Conservation (phyloP, 2,797 vertebrate genomes). For the Natrix natrix region DNA sequence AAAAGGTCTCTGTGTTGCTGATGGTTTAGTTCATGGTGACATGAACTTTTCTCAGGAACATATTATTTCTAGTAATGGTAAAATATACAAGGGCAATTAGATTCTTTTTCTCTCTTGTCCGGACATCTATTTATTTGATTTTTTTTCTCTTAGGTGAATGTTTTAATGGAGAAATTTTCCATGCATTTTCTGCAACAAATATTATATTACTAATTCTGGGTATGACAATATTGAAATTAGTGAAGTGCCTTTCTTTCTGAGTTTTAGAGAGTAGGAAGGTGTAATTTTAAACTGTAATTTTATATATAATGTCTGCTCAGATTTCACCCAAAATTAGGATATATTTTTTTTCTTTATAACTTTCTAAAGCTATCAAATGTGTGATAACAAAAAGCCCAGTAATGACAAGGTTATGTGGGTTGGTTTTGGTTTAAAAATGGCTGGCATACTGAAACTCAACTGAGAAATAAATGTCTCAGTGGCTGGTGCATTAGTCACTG, state of each 20-base stretch:
- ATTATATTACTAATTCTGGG: not conserved
- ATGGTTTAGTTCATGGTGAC: not conserved
- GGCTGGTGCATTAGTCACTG: conserved; percentile 18
- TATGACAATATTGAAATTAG: not conserved
- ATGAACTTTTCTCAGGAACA: not conserved
- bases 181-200: not conserved
- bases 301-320: not conserved
- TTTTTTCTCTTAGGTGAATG: not conserved
- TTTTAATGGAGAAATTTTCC: not conserved
- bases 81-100: not conserved
- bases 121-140: not conserved
- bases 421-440: conserved; percentile 36
- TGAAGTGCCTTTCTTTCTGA: not conserved
- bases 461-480: not conserved
- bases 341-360: not conserved
- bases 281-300: not conserved
- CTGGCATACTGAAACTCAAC: rapidly evolving
- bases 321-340: conserved; percentile 6
- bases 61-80: not conserved
- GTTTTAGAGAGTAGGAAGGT: not conserved
- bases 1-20: not conserved
- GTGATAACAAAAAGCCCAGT: conserved; percentile 20
- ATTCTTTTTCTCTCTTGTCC: not conserved
- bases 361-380: not conserved
- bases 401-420: not conserved